A percentile compares a stretch with the other conserved stretches of the same genome.
Evolutionary conservation across 2,888 invertebrate genomes (phyloP).

Genomic region (Noctuana brunneofusca): DNA sequence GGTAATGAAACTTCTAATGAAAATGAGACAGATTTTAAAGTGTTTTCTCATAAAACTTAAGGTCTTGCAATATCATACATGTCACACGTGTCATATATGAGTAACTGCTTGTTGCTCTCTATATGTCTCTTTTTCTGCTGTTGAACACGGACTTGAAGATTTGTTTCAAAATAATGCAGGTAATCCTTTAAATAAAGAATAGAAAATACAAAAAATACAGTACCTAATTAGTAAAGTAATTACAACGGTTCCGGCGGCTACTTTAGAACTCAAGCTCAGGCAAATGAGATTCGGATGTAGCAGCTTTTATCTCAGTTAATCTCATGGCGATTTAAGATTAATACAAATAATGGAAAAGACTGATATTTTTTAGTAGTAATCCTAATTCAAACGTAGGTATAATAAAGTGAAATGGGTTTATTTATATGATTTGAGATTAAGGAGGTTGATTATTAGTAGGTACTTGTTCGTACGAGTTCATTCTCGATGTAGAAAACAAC

Average conservation of each 20-base stretch:
- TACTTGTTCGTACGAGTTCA: neutral
- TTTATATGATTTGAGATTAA: too few species aligned
- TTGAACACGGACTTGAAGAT: too few species aligned
- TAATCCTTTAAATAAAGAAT: neutral
- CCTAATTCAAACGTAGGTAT: neutral
- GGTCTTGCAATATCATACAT: too few species aligned
- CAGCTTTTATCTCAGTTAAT: constrained; percentile 31
- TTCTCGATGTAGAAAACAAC: neutral
- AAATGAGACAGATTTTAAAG: too few species aligned
- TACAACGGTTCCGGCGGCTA: constrained; percentile 5
- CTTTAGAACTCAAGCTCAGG: constrained; percentile 25
- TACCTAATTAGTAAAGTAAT: constrained; percentile 20
- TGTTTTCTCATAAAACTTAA: too few species aligned
- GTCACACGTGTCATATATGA: too few species aligned
- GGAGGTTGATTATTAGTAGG: too few species aligned
- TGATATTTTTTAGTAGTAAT: neutral
- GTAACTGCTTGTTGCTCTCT: too few species aligned
- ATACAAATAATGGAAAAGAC: neutral
- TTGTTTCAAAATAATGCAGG: too few species aligned
- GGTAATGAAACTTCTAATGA: too few species aligned
- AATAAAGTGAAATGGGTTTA: neutral
- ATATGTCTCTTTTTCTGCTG: too few species aligned
- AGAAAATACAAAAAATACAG: neutral
- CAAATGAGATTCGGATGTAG: constrained; percentile 30
- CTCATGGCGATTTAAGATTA: neutral